Base-by-base conservation (phyloP, 2,113 vertebrate genomes). In the Percopsis transmontana region DNA sequence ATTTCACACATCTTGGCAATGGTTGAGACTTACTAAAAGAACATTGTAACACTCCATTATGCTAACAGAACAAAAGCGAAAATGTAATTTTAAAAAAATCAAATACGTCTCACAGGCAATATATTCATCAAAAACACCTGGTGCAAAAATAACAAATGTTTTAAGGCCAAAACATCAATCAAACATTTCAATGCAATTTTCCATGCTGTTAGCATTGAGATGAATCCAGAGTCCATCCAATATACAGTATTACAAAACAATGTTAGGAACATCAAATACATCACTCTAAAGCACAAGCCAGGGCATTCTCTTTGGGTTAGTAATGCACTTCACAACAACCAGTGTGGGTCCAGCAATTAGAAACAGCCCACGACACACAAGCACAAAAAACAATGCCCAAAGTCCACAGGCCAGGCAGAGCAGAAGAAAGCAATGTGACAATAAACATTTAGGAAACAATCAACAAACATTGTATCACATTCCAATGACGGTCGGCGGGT, bases 301-400 rank as follows among this genome's bases (percentile, higher is more conserved):
- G 33, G 55, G 48, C 72, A 85, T 85, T 85, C 72, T 76, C 42
- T 65, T 62, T 67, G 52, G 55, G 51, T 86, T 83, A 70, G 75
- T 84, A 82, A 86, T 78, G 65, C 14, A 58, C 62, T 79, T 69
- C 69, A n/a, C 6, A n/a, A 67, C 74, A 81, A 66, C 70, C 63
- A 70, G 66, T 10, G 18, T 47, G 50, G 24, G 42, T 80, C 24
- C 42, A 68, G 20, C 71, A 61, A 81, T 70, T 68, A 74, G 71
- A 86, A 79, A 62, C 83, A 89, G 77, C 24, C 38, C 18, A 45
- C 42, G 39, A 78, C 57, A 62, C 67, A 82, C 81, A 77, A 47
- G 50, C 75, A 76, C 71, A 83, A 76, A 64, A 70, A 44, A 45
- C 54, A 2, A 69, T 65, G 54, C 63, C 62, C 61, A 60, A 84